These are phyloP conservation scores for Drosophila subpulchrella DNA, from an alignment of 1,140 invertebrate genomes.

Conservation along the genomic window DNA sequence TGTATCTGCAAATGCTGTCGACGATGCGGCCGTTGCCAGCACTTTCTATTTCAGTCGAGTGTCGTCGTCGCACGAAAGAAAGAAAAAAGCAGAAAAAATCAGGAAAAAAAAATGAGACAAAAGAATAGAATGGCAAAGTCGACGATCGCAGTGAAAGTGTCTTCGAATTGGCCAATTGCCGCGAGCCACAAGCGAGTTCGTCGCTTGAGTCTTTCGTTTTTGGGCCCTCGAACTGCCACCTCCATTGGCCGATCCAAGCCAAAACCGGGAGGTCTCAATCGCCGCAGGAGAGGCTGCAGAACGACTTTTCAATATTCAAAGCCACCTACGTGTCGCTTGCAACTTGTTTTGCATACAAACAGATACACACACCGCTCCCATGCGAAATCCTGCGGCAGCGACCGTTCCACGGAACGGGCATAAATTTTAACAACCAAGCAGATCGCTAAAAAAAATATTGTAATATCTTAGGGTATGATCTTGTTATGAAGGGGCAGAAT, in stretches of 20 bases:
- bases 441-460: conserved; percentile 1
- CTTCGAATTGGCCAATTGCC: conserved; percentile 37
- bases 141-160: conserved; percentile 65
- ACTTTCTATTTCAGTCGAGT: conserved; percentile 69
- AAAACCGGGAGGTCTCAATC: conserved; percentile 51
- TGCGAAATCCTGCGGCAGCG: conserved; percentile 28
- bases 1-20: conserved; percentile 34
- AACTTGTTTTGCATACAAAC: conserved; percentile 59
- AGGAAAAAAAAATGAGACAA: conserved; percentile 28
- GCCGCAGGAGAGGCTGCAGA: conserved; percentile 52
- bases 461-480: conserved; percentile 15
- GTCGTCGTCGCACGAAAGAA: conserved; percentile 2
- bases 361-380: conserved; percentile 21
- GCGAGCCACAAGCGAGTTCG: conserved; percentile 39
- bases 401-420: conserved; percentile 28
- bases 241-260: conserved; percentile 20
- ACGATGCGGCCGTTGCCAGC: conserved; percentile 19
- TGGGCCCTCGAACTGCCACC: conserved; percentile 9
- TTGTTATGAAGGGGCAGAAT: background rate
- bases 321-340: conserved; percentile 61
- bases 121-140: conserved; percentile 72
- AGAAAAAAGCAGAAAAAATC: background rate
- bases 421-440: conserved; percentile 42
- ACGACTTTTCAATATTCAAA: conserved; percentile 67
- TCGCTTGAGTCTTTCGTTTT: conserved; percentile 68